Evolutionary conservation across 2,797 vertebrate species (phyloP).

Genomic region (Lacerta agilis): DNA sequence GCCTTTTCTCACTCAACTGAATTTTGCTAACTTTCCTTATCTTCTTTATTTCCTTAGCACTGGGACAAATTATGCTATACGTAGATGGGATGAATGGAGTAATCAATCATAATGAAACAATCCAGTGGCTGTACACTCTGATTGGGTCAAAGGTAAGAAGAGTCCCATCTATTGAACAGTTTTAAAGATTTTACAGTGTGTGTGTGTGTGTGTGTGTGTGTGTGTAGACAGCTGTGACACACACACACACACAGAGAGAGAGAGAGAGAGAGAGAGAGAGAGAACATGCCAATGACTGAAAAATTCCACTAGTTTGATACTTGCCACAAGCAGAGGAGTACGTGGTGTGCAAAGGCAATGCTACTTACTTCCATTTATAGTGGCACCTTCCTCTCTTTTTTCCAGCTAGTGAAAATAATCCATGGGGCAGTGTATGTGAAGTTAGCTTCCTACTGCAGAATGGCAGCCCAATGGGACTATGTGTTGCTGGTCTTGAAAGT

Average conservation of each 20-base stretch:
- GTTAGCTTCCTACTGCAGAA: neutral
- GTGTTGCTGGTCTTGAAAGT: no score
- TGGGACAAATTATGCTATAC: conserved; percentile 98
- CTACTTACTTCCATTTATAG: neutral
- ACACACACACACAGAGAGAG: neutral
- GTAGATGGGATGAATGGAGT: conserved; percentile 98
- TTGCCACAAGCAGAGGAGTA: neutral
- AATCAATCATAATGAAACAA: conserved; percentile 93
- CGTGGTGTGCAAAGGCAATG: neutral
- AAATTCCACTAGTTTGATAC: neutral
- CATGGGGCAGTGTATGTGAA: neutral
- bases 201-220: neutral
- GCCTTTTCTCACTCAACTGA: neutral
- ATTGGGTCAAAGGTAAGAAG: conserved; percentile 95
- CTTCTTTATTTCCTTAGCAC: conserved; percentile 79
- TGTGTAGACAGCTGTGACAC: no score
- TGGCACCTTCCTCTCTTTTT: neutral
- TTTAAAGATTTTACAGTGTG: neutral
- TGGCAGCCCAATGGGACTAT: no score
- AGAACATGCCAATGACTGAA: neutral
- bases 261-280: no score
- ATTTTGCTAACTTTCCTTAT: conserved; percentile 41
- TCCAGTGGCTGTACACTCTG: conserved; percentile 95
- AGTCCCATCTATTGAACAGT: neutral
- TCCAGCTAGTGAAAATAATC: neutral